phyloP scores from a whole-genome alignment of 2,797 vertebrate genomes.

The Vespertilio murinus region DNA sequence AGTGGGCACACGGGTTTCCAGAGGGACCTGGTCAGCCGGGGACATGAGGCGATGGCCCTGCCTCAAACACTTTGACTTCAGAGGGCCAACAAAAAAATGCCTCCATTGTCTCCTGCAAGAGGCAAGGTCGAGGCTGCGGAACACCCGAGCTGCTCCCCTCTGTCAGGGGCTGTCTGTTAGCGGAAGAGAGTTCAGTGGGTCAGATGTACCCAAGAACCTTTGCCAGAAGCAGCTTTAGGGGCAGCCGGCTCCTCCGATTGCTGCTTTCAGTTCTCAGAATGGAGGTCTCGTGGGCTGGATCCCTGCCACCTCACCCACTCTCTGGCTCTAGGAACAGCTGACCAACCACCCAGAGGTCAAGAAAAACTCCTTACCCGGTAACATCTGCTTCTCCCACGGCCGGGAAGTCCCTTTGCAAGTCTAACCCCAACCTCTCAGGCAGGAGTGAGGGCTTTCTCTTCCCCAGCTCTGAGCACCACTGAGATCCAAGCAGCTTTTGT shows the following conservation, averaged over 20 bases:
- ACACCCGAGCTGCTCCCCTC: not conserved
- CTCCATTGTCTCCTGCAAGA: not conserved
- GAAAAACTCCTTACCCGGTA: not conserved
- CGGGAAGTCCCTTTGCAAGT: not conserved
- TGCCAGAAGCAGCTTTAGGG: not conserved
- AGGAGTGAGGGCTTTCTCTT: not conserved
- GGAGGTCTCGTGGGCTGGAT: not conserved
- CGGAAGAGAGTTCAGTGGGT: not conserved
- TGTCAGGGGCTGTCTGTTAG: rapidly evolving
- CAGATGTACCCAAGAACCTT: not conserved
- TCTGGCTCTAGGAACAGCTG: not conserved
- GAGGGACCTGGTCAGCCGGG: not conserved
- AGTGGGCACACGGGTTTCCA: not conserved
- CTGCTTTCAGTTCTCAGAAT: not conserved
- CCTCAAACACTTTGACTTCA: not conserved
- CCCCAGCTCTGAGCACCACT: not conserved
- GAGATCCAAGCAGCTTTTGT: not conserved
- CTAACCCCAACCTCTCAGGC: not conserved
- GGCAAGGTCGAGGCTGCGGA: not conserved
- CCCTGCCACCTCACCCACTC: not conserved
- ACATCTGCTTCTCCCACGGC: not conserved
- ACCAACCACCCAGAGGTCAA: not conserved
- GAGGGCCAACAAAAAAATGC: not conserved
- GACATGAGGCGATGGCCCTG: not conserved
- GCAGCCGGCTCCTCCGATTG: not conserved